Base-by-base conservation (phyloP, 2,888 invertebrate genomes). In the Noctua janthe region DNA sequence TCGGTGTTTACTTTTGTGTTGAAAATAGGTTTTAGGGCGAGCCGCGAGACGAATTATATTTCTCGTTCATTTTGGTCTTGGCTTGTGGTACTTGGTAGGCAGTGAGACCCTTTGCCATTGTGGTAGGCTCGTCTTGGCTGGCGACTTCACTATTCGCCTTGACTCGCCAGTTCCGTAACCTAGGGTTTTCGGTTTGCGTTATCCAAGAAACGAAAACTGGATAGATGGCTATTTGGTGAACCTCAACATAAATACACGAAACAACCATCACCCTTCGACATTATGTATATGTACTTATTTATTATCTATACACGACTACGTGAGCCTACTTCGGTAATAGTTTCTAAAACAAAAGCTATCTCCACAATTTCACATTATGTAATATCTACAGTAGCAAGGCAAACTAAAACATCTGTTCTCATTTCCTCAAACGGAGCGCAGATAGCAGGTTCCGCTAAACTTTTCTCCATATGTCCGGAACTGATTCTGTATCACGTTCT, bases 1-100 rank as follows among this genome's bases (percentile, higher is more conserved):
- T 71, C 85, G 56, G 70, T 77, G 29, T 80, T 81, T 71, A 64
- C 39, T 69, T 78, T 75, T 17, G 62, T 47, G 23, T 71, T 66
- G 23, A 47, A 59, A 56, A 29, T 56, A 74, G 69, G 2, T 62
- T 71, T 47, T n/a, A 51, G 51, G 39, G 11, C 11, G 15, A 47
- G n/a, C 29, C 20, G 35, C 20, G 8, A 47, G 15, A 47, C 20
- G 35, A 39, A 66, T 39, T 20, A 39, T 20, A 17, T 8, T 64
- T 35, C 17, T 64, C 35, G 8, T 64, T 64, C 8, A 8, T 64
- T 64, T 64, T 35, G 17, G 3, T 64, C 1, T 64, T 64, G 64
- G 29, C 7, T 29, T 17, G 15, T 62, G 7, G 15, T 17, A 62
- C 1, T 62, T 62, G 6, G 62, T 62, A 62, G 29, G 2, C 11